phyloP scores from a whole-genome alignment of 2,888 invertebrate species.

The Hypolimnas misippus region DNA sequence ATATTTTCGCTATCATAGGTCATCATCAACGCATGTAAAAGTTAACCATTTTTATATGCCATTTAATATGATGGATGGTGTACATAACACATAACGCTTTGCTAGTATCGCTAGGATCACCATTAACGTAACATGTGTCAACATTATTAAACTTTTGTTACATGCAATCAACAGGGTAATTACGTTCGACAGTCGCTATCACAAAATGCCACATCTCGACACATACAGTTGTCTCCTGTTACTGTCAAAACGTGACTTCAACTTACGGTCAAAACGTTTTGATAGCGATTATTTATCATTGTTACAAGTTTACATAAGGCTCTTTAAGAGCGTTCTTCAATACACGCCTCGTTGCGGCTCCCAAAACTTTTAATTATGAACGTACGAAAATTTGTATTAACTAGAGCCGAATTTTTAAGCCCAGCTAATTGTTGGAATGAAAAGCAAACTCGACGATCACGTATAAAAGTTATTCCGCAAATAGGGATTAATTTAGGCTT shows the following conservation, averaged over 20 bases:
- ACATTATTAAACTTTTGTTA: too few relatives aligned
- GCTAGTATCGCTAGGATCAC: not conserved
- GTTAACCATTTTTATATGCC: not conserved
- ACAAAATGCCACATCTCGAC: too few relatives aligned
- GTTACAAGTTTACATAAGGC: slow-evolving; percentile 7
- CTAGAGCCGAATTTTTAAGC: slow-evolving; percentile 30
- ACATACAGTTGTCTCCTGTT: too few relatives aligned
- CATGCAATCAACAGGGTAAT: too few relatives aligned
- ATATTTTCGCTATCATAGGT: not conserved
- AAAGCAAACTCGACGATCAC: slow-evolving; percentile 37
- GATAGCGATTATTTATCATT: not conserved
- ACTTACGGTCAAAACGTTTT: too few relatives aligned
- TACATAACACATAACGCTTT: not conserved
- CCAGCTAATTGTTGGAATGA: slow-evolving; percentile 38
- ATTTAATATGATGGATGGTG: not conserved
- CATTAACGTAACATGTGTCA: slow-evolving; percentile 1
- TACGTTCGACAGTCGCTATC: too few relatives aligned
- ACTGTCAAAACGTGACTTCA: too few relatives aligned
- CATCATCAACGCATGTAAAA: not conserved
- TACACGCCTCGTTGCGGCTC: slow-evolving; percentile 19
- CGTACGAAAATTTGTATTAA: slow-evolving; percentile 30
- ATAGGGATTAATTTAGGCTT: slow-evolving; percentile 37
- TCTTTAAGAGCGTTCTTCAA: slow-evolving; percentile 14
- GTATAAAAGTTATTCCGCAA: slow-evolving; percentile 40
- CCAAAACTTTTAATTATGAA: slow-evolving; percentile 37